phyloP scores from a whole-genome alignment of 2,797 vertebrate genomes.

The Labeo calbasu region DNA sequence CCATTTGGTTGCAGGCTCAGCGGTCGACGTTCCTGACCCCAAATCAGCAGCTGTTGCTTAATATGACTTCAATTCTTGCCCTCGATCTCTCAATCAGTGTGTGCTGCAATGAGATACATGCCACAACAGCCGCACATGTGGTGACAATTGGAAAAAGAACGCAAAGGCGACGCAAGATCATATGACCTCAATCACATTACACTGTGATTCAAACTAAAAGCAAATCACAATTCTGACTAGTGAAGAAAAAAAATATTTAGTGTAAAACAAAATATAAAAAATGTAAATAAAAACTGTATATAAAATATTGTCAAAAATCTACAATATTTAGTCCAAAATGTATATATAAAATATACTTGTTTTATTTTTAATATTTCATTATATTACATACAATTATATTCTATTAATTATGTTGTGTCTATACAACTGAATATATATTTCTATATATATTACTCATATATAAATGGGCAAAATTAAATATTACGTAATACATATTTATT shows the following conservation, averaged over 20 bases:
- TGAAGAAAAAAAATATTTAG: not conserved
- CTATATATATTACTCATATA: too few species aligned
- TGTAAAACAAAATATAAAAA: not conserved
- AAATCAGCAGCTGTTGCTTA: conserved; percentile 62
- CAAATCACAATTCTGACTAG: not conserved
- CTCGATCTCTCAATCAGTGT: conserved; percentile 56
- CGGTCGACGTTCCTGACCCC: conserved; percentile 39
- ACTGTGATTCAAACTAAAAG: not conserved
- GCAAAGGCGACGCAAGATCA: conserved; percentile 28
- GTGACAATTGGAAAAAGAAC: conserved; percentile 48
- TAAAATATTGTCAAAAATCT: not conserved
- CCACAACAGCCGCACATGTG: conserved; percentile 56
- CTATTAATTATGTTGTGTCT: too few species aligned
- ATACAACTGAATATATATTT: too few species aligned
- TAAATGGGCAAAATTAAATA: too few species aligned
- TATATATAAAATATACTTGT: too few species aligned
- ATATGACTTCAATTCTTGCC: conserved; percentile 61
- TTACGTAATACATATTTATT: too few species aligned
- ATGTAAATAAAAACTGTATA: not conserved
- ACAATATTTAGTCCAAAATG: too few species aligned
- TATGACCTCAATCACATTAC: conserved; percentile 15
- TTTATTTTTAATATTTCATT: too few species aligned
- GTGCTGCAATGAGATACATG: conserved; percentile 57
- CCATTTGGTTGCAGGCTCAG: conserved; percentile 58
- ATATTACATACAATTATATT: too few species aligned